Conservation (phyloP, 2,888 invertebrate species). For the Venusia cambrica region DNA sequence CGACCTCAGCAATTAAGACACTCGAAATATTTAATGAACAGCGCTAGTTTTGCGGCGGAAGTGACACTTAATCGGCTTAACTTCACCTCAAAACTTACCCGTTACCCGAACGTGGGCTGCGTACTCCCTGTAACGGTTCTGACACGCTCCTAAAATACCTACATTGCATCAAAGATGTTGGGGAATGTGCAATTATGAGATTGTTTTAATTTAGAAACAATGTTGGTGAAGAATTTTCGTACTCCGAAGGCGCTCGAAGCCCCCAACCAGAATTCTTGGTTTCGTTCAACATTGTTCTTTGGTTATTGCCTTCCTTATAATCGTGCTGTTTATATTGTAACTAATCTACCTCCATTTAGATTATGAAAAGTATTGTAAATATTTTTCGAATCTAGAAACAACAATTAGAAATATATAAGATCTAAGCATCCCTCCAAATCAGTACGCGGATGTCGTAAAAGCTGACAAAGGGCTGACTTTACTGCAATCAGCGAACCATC, state of each 20-base stretch:
- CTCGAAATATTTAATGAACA: conserved; percentile 79
- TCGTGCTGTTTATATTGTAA: conserved; percentile 51
- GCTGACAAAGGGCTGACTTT: too few species aligned
- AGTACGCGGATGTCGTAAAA: too few species aligned
- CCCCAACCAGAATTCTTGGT: conserved; percentile 77
- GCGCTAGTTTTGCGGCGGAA: conserved; percentile 74
- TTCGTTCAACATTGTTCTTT: conserved; percentile 68
- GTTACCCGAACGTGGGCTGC: conserved; percentile 43
- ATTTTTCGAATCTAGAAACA: too few species aligned
- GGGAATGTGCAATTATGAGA: conserved; percentile 80
- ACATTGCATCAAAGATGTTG: conserved; percentile 76
- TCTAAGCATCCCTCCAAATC: too few species aligned
- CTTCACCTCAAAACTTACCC: conserved; percentile 73
- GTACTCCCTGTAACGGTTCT: conserved; percentile 37
- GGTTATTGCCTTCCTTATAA: conserved; percentile 61
- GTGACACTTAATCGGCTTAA: conserved; percentile 79
- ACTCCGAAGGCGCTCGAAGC: conserved; percentile 64
- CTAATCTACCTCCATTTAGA: too few species aligned
- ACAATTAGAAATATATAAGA: too few species aligned
- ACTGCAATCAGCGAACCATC: too few species aligned
- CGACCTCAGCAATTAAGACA: conserved; percentile 73
- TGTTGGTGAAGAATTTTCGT: conserved; percentile 75
- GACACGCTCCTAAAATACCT: conserved; percentile 44
- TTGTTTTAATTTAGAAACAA: conserved; percentile 81
- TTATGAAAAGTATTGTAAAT: too few species aligned